Percentiles rank a stretch among this genome's conserved stretches.
These are phyloP conservation scores for Zygogramma bicolorata DNA, from an alignment of 2,888 invertebrate genomes.

Conservation along the genomic window DNA sequence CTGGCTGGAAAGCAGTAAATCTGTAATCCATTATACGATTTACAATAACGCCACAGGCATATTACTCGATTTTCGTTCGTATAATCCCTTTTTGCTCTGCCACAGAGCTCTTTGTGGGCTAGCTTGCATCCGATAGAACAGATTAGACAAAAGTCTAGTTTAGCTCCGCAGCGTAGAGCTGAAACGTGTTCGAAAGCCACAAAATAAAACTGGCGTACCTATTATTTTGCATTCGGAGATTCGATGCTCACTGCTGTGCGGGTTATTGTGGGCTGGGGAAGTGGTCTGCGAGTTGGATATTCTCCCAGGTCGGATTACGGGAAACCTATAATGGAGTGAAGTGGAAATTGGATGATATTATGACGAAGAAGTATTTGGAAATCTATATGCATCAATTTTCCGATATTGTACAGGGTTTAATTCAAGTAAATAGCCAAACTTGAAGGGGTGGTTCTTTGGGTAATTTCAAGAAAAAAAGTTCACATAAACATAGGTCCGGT, in stretches of 20 bases:
- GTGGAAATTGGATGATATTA: background rate
- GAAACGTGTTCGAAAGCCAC: slow-evolving; percentile 8
- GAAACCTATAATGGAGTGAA: background rate
- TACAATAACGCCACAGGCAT: background rate
- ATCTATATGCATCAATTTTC: background rate
- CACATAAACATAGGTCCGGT: background rate
- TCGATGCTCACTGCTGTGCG: background rate
- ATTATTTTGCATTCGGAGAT: background rate
- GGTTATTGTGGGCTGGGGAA: background rate
- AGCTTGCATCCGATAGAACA: background rate
- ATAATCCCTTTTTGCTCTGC: background rate
- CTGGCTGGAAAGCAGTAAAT: background rate
- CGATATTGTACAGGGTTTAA: background rate
- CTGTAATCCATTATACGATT: slow-evolving; percentile 3
- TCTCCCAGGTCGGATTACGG: background rate
- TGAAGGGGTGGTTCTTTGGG: background rate
- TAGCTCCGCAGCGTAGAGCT: background rate
- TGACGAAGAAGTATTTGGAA: background rate
- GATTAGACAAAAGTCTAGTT: slow-evolving; percentile 12
- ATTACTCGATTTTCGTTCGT: slow-evolving; percentile 5
- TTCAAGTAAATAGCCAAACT: background rate
- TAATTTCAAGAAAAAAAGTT: background rate
- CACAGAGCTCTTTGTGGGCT: background rate
- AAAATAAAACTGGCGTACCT: background rate
- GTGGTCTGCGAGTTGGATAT: background rate